These are phyloP conservation scores for Crotophaga sulcirostris DNA, from an alignment of 2,113 vertebrate species.

Conservation along the genomic window DNA sequence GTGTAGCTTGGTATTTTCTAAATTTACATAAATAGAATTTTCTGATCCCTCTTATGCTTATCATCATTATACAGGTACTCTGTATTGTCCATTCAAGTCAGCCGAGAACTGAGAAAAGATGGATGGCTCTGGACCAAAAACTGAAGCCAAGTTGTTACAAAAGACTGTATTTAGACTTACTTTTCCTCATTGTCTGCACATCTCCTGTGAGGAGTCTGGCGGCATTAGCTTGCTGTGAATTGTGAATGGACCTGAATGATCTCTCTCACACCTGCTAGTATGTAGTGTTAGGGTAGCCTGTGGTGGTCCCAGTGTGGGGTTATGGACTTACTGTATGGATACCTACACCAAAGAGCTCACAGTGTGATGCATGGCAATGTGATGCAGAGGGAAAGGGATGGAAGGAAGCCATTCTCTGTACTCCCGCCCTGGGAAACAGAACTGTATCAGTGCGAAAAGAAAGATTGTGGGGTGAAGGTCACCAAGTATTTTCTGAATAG, in stretches of 20 bases:
- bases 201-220: not conserved
- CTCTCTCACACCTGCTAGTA: fast-evolving
- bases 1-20: not conserved
- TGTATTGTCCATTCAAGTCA: not conserved
- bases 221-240: not conserved
- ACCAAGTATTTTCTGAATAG: not conserved
- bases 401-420: not conserved
- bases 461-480: not conserved
- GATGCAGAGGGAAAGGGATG: not conserved
- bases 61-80: not conserved
- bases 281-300: not conserved
- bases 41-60: not conserved
- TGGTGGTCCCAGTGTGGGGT: not conserved
- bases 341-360: not conserved
- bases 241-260: not conserved
- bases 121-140: not conserved
- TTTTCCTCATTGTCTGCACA: fast-evolving
- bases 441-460: not conserved
- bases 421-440: not conserved
- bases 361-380: not conserved
- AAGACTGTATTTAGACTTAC: fast-evolving
- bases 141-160: not conserved
- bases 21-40: not conserved
- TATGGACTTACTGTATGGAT: not conserved
- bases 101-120: not conserved